A percentile compares a stretch with the other conserved stretches of the same genome.
Evolutionary conservation across 1,140 invertebrate species (phyloP).

Genomic region (Harpegnathos saltator): DNA sequence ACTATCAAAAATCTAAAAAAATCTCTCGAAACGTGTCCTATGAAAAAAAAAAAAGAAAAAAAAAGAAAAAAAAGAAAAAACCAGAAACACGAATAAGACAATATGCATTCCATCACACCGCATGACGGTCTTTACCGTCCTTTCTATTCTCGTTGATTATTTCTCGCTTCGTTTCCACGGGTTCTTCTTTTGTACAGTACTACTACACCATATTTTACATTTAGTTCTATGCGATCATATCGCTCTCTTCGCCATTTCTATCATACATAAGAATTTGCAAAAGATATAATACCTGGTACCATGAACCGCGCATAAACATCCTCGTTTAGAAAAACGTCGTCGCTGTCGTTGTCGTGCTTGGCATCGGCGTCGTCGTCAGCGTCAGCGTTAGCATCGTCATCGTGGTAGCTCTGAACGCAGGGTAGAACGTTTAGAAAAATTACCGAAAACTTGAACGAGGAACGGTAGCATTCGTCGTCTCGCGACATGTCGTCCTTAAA

Average conservation of each 20-base stretch:
- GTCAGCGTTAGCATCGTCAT: conserved; percentile 17
- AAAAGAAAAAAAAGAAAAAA: too few relatives aligned
- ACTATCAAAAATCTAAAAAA: conserved; percentile 68
- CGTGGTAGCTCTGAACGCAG: conserved; percentile 65
- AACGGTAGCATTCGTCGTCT: conserved; percentile 72
- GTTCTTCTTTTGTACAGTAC: conserved; percentile 72
- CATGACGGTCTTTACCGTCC: conserved; percentile 25
- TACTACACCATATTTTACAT: conserved; percentile 71
- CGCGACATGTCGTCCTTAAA: conserved; percentile 70
- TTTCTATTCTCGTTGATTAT: conserved; percentile 28
- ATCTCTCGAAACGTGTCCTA: conserved; percentile 68
- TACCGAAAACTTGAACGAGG: conserved; percentile 75
- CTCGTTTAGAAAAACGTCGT: conserved; percentile 73
- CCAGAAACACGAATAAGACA: conserved; percentile 70
- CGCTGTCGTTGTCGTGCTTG: conserved; percentile 37
- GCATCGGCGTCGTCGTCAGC: conserved; percentile 10
- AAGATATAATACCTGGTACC: conserved; percentile 81
- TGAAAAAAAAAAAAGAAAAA: neutral
- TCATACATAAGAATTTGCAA: conserved; percentile 85
- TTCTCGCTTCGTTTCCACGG: conserved; percentile 32
- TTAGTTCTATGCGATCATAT: conserved; percentile 48
- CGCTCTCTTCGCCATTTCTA: conserved; percentile 76
- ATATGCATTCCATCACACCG: conserved; percentile 63
- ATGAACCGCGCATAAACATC: conserved; percentile 76
- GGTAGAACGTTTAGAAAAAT: conserved; percentile 77